These are phyloP conservation scores for Gibbula magus DNA, from an alignment of 2,888 invertebrate species.

Conservation along the genomic window DNA sequence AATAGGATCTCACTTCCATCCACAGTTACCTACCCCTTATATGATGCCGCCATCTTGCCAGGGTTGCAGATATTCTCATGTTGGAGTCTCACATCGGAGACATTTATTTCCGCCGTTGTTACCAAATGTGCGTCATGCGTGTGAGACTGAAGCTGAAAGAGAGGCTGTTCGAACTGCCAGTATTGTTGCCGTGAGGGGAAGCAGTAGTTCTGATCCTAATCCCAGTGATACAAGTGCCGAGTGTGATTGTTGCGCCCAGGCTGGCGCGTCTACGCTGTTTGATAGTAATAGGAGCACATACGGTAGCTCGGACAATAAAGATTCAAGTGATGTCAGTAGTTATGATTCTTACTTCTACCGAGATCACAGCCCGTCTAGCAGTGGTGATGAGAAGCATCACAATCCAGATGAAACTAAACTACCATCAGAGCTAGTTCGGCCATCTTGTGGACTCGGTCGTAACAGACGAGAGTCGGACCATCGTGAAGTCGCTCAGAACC, in stretches of 20 bases:
- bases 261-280: constrained; percentile 28
- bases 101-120: constrained; percentile 6
- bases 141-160: constrained; percentile 6
- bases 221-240: constrained; percentile 47
- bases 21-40: background rate
- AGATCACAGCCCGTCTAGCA: constrained; percentile 33
- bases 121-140: background rate
- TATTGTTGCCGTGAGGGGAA: constrained; percentile 51
- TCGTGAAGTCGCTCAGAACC: constrained; percentile 17
- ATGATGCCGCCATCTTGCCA: constrained; percentile 15
- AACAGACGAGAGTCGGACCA: constrained; percentile 21
- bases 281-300: constrained; percentile 62
- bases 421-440: constrained; percentile 25
- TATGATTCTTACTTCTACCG: constrained; percentile 55
- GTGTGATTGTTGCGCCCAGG: constrained; percentile 38
- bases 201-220: constrained; percentile 51
- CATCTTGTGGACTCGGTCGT: constrained; percentile 24
- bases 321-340: constrained; percentile 62
- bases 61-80: background rate
- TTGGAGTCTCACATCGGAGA: background rate
- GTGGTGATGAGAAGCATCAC: constrained; percentile 30
- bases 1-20: background rate
- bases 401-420: background rate
- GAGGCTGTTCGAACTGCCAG: constrained; percentile 42
- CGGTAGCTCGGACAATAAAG: constrained; percentile 59